Percentiles rank a stretch among this genome's conserved stretches.
These are phyloP conservation scores for Austrofundulus limnaeus DNA, from an alignment of 2,113 vertebrate genomes.

Conservation along the genomic window DNA sequence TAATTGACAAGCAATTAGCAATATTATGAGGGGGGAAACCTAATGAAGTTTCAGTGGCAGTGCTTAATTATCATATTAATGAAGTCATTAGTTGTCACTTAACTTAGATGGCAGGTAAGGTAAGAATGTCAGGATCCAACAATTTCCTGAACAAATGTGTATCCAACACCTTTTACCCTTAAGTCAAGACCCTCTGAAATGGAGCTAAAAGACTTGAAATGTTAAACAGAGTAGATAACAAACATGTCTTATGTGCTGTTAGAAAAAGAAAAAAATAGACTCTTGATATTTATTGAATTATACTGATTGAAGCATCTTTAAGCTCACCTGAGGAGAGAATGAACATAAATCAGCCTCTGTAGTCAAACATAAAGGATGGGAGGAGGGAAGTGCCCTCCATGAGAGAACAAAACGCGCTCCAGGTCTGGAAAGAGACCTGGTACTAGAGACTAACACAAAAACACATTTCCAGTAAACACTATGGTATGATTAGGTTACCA, in stretches of 20 bases:
- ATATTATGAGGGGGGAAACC: slow-evolving; percentile 53
- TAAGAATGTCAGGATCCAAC: slow-evolving; percentile 65
- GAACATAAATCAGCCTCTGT: slow-evolving; percentile 21
- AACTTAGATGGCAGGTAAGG: slow-evolving; percentile 66
- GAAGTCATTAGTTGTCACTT: slow-evolving; percentile 74
- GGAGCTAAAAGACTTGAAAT: neutral
- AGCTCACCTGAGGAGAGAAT: slow-evolving; percentile 60
- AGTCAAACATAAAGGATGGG: slow-evolving; percentile 3
- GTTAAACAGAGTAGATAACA: slow-evolving; percentile 3
- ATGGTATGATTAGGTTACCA: slow-evolving; percentile 48
- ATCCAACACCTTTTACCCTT: slow-evolving; percentile 54
- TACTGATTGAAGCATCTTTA: slow-evolving; percentile 45
- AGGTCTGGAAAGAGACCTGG: neutral
- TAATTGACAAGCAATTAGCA: slow-evolving; percentile 75
- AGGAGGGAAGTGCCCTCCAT: slow-evolving; percentile 20
- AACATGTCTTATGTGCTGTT: neutral
- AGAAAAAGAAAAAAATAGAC: slow-evolving; percentile 14
- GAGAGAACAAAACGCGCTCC: slow-evolving; percentile 1
- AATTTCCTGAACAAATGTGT: slow-evolving; percentile 55
- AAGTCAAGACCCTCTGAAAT: slow-evolving; percentile 24
- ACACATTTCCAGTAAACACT: slow-evolving; percentile 69
- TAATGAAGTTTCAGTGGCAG: slow-evolving; percentile 66
- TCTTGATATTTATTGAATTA: slow-evolving; percentile 65
- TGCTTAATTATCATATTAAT: slow-evolving; percentile 78
- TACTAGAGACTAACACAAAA: slow-evolving; percentile 48